Conservation (phyloP, 2,888 invertebrate genomes). For the Ennomos erosarius region DNA sequence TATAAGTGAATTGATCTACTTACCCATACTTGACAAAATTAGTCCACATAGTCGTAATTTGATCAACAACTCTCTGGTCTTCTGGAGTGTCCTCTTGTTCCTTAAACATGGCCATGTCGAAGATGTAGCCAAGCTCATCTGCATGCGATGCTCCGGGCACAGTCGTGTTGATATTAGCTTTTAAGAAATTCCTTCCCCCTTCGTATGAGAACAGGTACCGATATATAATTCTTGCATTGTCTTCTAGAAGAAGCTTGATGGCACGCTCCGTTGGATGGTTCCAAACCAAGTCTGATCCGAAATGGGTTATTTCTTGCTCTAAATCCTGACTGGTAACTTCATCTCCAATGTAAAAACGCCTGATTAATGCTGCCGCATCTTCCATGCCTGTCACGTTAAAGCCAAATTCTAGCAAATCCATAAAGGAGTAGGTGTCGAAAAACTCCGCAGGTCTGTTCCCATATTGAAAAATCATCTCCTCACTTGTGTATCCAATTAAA, state of each 20-base stretch:
- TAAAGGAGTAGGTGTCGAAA: conserved; percentile 15
- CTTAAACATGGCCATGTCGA: conserved; percentile 30
- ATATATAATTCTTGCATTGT: conserved; percentile 41
- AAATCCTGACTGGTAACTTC: conserved; percentile 1
- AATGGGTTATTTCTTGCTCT: conserved; percentile 37
- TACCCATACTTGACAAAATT: conserved; percentile 41
- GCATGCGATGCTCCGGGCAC: conserved; percentile 11
- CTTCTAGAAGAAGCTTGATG: conserved; percentile 41
- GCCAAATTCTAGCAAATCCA: conserved; percentile 9
- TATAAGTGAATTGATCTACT: conserved; percentile 1
- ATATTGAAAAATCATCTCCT: conserved; percentile 39
- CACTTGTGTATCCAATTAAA: conserved; percentile 34
- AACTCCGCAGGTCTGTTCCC: conserved; percentile 24
- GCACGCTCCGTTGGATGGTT: conserved; percentile 46
- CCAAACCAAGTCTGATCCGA: conserved; percentile 47
- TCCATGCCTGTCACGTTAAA: conserved; percentile 14
- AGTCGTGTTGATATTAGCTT: conserved; percentile 38
- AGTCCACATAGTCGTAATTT: conserved; percentile 12
- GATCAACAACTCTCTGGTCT: conserved; percentile 27
- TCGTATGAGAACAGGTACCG: conserved; percentile 54
- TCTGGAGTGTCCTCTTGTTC: conserved; percentile 8
- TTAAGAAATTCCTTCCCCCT: conserved; percentile 50
- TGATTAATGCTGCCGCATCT: background rate
- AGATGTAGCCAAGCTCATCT: conserved; percentile 47
- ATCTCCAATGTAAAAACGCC: conserved; percentile 16